A percentile compares a stretch with the other conserved stretches of the same genome.
These are phyloP conservation scores for Novumbra hubbsi DNA, from an alignment of 2,797 vertebrate species.

Conservation along the genomic window DNA sequence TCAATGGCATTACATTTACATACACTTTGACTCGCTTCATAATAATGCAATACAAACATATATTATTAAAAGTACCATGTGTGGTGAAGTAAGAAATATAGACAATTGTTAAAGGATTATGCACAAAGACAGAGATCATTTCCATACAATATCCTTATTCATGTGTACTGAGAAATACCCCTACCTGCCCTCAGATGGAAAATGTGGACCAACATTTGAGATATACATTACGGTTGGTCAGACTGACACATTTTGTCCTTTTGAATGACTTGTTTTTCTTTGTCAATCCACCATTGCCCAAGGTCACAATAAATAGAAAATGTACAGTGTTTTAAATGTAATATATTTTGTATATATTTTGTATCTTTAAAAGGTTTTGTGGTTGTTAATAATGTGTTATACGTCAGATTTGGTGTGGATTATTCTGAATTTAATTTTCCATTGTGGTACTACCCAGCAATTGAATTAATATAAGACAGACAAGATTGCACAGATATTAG, in stretches of 20 bases:
- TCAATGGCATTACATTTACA: slow-evolving; percentile 3
- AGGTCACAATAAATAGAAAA: slow-evolving; percentile 32
- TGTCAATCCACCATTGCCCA: slow-evolving; percentile 45
- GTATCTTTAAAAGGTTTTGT: slow-evolving; percentile 48
- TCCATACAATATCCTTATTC: neutral
- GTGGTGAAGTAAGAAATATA: neutral
- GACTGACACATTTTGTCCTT: slow-evolving; percentile 48
- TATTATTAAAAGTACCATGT: neutral
- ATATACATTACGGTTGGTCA: slow-evolving; percentile 2
- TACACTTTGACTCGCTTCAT: neutral
- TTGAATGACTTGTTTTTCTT: slow-evolving; percentile 44
- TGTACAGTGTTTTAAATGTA: slow-evolving; percentile 41
- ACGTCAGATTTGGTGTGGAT: neutral
- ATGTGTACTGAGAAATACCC: neutral
- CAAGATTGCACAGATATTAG: neutral
- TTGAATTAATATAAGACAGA: neutral
- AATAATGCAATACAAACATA: too few species aligned
- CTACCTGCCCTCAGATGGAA: neutral
- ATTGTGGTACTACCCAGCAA: neutral
- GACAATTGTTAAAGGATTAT: neutral
- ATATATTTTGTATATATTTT: slow-evolving; percentile 56
- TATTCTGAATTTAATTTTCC: neutral
- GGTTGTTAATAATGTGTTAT: slow-evolving; percentile 40
- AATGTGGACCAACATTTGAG: neutral
- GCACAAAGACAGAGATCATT: neutral